Conservation (phyloP, 1,140 invertebrate species). For the Bathynomus jamesi region DNA sequence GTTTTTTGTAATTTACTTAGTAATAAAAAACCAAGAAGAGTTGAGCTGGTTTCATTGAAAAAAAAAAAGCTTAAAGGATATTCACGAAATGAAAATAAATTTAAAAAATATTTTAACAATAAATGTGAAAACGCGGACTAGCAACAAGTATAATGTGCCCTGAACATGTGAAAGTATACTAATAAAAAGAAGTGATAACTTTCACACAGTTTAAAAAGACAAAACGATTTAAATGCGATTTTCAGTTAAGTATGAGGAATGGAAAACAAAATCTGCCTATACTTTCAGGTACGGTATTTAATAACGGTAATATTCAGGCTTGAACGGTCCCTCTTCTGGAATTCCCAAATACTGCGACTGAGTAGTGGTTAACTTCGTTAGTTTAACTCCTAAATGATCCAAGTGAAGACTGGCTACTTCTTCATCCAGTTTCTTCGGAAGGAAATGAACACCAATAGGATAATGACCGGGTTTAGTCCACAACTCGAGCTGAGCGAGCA, state of each 20-base stretch:
- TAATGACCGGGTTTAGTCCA: conserved; percentile 84
- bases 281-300: conserved; percentile 52
- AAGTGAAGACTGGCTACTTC: conserved; percentile 94
- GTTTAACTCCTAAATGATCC: conserved; percentile 89
- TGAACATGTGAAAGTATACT: too few relatives aligned
- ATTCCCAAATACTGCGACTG: conserved; percentile 90
- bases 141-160: too few relatives aligned
- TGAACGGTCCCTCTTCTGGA: conserved; percentile 82
- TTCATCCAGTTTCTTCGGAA: conserved; percentile 95
- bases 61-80: too few relatives aligned
- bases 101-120: too few relatives aligned
- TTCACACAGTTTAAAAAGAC: not conserved
- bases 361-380: conserved; percentile 77
- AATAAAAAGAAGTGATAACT: too few relatives aligned
- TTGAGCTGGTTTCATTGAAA: too few relatives aligned
- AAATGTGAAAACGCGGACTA: too few relatives aligned
- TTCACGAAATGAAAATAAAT: too few relatives aligned
- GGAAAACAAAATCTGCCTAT: not conserved
- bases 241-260: too few relatives aligned
- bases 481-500: conserved; percentile 93
- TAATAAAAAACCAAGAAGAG: too few relatives aligned
- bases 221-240: not conserved
- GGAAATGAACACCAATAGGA: conserved; percentile 75
- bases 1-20: too few relatives aligned
- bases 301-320: conserved; percentile 96